Base-by-base conservation (phyloP, 92 coral and sea anemone genomes). In the Actinostola sp. region DNA sequence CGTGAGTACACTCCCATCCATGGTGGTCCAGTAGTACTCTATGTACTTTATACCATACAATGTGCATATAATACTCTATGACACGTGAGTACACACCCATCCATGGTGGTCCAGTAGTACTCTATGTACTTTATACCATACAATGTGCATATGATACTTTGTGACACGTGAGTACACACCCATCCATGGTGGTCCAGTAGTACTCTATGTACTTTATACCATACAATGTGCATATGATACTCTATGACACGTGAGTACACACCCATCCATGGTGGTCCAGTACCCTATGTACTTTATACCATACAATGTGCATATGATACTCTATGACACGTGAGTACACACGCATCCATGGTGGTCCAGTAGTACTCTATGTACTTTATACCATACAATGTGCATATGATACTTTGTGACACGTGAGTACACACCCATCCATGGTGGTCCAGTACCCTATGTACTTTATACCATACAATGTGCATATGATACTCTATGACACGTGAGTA, bases 11-110 rank as follows among this genome's bases (percentile, higher is more conserved):
- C 7, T 7, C 7, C 45, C 14, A 7, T 39, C 45, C 14, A 39
- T 39, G 14, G 7, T 14, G 45, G 45, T n/a, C n/a, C n/a, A n/a
- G n/a, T n/a, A n/a, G n/a, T n/a, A 39, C 45, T 7, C 45, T 14
- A 87, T 94, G 80, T 89, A 94, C 71, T 85, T 94, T 79, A 82
- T 94, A 16, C 98, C 98, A 19, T 94, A 91, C 72, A 82, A 79
- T 58, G 89, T 94, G 8, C 98, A 94, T 82, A 94, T 94, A 97
- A 81, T 92, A 58, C 87, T 94, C 31, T 94, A 94, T 62, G 97
- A 91, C 89, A 94, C 95, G 98, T 91, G 26, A 79, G 98, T 84
- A 48, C 58, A n/a, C n/a, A n/a, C n/a, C n/a, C n/a, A n/a, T n/a
- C n/a, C n/a, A n/a, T n/a, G n/a, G n/a, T n/a, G n/a, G n/a, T n/a